Conservation (phyloP, 2,113 vertebrate genomes). For the Monarcha castaneiventris region DNA sequence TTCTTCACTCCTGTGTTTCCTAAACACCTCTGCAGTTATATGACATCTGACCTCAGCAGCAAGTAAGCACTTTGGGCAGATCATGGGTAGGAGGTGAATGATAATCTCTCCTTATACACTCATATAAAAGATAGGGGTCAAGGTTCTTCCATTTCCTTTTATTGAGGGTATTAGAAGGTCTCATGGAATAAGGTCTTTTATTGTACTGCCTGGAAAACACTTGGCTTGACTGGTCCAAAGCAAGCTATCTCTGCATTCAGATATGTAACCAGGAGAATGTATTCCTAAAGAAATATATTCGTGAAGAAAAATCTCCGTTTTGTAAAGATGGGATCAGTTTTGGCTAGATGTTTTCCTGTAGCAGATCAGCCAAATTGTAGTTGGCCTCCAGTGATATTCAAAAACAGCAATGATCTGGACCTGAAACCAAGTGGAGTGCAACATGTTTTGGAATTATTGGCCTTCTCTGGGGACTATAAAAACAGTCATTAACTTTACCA, state of each 20-base stretch:
- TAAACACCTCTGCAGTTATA: background rate
- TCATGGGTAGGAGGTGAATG: background rate
- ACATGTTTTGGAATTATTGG: background rate
- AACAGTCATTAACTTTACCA: background rate
- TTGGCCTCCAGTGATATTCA: background rate
- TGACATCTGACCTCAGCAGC: background rate
- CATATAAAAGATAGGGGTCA: background rate
- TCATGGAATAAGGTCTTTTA: background rate
- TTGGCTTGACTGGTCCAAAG: background rate
- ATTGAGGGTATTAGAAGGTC: background rate
- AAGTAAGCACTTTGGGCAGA: background rate
- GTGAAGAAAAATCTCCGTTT: slow-evolving; percentile 1
- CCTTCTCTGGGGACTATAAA: background rate
- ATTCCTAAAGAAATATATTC: background rate
- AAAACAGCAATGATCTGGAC: background rate
- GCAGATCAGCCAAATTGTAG: slow-evolving; percentile 20
- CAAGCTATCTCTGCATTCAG: background rate
- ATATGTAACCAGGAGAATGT: background rate
- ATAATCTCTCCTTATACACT: background rate
- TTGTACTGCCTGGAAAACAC: background rate
- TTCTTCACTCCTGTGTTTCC: background rate
- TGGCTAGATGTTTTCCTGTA: background rate
- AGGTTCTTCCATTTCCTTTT: background rate
- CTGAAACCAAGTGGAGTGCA: background rate
- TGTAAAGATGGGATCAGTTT: slow-evolving; percentile 12